Conservation (phyloP, 2,797 vertebrate genomes). For the Fistularia tabacaria region DNA sequence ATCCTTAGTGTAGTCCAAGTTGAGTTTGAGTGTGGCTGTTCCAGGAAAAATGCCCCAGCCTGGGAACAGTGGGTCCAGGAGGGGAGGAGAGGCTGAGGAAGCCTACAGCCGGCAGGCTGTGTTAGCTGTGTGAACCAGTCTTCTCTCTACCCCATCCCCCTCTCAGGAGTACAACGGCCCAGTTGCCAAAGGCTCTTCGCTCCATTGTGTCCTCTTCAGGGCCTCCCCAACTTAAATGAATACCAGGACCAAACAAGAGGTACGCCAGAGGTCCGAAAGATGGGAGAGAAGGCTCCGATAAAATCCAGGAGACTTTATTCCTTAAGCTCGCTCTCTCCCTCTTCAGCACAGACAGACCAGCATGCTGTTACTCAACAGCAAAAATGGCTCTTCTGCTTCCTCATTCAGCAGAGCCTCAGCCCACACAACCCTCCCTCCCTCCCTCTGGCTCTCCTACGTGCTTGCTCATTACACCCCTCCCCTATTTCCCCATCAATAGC, state of each 20-base stretch:
- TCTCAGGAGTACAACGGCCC: slow-evolving; percentile 77
- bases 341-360: slow-evolving; percentile 52
- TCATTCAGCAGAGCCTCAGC: slow-evolving; percentile 76
- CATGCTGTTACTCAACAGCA: slow-evolving; percentile 79
- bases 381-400: slow-evolving; percentile 83
- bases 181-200: slow-evolving; percentile 77
- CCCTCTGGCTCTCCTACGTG: slow-evolving; percentile 41
- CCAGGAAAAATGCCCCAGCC: slow-evolving; percentile 51
- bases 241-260: slow-evolving; percentile 38
- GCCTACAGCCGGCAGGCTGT: slow-evolving; percentile 74
- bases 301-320: slow-evolving; percentile 58
- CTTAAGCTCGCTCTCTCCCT: slow-evolving; percentile 48
- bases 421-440: slow-evolving; percentile 66
- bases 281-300: slow-evolving; percentile 30
- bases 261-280: slow-evolving; percentile 29
- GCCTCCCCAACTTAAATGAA: slow-evolving; percentile 63
- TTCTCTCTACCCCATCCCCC: slow-evolving; percentile 79
- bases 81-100: slow-evolving; percentile 59
- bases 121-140: slow-evolving; percentile 80
- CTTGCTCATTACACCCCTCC: slow-evolving; percentile 63
- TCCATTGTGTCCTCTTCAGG: slow-evolving; percentile 75
- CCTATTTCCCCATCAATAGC: slow-evolving; percentile 69
- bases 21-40: slow-evolving; percentile 41
- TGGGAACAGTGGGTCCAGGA: slow-evolving; percentile 53
- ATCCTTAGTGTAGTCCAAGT: slow-evolving; percentile 61